Conservation (phyloP, 2,888 invertebrate genomes). For the Athalia circularis region DNA sequence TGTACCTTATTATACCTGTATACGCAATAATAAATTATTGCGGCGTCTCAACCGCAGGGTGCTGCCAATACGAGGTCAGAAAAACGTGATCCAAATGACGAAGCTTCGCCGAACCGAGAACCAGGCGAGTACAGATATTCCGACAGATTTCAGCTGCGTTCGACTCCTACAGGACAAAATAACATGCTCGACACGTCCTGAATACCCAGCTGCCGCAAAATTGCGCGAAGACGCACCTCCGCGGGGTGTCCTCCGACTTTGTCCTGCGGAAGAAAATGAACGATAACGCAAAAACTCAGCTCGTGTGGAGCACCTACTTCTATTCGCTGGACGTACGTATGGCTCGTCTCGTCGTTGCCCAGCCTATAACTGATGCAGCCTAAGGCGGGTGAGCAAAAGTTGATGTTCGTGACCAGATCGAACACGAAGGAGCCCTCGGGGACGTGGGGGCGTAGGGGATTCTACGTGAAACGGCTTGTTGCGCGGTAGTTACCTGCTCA, state of each 20-base stretch:
- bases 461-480: slow-evolving; percentile 64
- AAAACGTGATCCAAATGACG: neutral
- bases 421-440: slow-evolving; percentile 46
- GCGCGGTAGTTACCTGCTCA: slow-evolving; percentile 65
- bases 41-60: neutral
- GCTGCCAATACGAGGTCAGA: neutral
- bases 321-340: neutral
- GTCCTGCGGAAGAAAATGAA: neutral
- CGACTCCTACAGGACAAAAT: no score
- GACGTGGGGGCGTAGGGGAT: slow-evolving; percentile 52
- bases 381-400: slow-evolving; percentile 36
- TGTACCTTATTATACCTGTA: neutral
- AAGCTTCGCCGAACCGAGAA: neutral
- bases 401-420: slow-evolving; percentile 64
- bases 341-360: neutral
- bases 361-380: neutral
- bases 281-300: slow-evolving; percentile 1
- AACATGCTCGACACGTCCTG: no score
- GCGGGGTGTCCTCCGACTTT: no score
- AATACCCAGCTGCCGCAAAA: neutral
- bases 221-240: slow-evolving; percentile 19
- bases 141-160: no score
- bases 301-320: slow-evolving; percentile 35
- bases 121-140: no score
- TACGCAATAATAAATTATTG: neutral